Evolutionary conservation across 2,888 invertebrate species (phyloP), one percentile per base, ranked within the genome.

Genomic region (Trichopoda pennipes): DNA sequence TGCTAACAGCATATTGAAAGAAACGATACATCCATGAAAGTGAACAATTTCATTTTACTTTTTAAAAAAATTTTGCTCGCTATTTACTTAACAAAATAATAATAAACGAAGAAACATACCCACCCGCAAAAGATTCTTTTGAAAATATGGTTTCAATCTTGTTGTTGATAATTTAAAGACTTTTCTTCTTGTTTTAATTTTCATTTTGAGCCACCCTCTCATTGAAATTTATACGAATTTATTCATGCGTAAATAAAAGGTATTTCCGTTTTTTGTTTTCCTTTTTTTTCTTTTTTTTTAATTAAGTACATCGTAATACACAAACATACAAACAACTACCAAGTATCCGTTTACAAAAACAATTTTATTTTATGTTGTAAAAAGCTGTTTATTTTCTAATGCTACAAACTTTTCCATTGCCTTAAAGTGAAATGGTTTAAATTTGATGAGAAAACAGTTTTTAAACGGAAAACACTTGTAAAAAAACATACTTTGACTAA

Each of bases 81-180:
- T 63, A 49, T 70, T 77, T 70, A 38, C 42, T 49, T 14, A 78
- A 72, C 51, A 78, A 78, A 78, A 78, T 70, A 70, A 78, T 64
- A 78, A 72, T 51, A 60, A 53, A 8, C 35, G 12, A 10, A 42
- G n/a, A n/a, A 68, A 38, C 16, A 8, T 38, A 9, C 16, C 14
- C 32, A 16, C 14, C 35, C 23, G 9, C 12, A 10, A 38, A 38
- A 10, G 12, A 38, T 35, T 16, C 44, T 53, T n/a, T 19, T 28
- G 2, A 23, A 32, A 72, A 47, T 23, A 78, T 21, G 44, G 16
- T 32, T 56, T 58, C 35, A 66, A 72, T 78, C 55, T 64, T 53
- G 64, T 78, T 72, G 66, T n/a, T 64, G 58, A 69, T 56, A 63
- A 72, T 78, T 68, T 60, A 32, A 68, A 68, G 60, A n/a, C 35